phyloP scores from a whole-genome alignment of 2,113 vertebrate genomes.

The Chloebia gouldiae region DNA sequence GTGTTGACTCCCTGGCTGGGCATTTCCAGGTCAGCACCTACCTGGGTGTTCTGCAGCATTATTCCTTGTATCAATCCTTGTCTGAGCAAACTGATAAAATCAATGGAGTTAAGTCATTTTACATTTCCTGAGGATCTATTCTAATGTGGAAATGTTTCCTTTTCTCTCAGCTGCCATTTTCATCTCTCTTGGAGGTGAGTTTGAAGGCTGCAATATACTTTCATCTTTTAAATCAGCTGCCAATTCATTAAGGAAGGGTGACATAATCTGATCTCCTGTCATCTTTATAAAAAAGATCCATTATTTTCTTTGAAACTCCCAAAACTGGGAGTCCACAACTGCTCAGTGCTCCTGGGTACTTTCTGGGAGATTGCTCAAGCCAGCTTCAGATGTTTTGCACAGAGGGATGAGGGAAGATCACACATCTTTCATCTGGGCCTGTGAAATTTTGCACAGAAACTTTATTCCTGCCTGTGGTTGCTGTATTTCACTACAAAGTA shows the following conservation, averaged over 20 bases:
- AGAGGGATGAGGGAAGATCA: neutral
- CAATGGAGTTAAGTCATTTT: neutral
- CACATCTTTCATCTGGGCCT: neutral
- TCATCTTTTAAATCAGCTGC: neutral
- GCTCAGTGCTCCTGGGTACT: neutral
- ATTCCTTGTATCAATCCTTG: neutral
- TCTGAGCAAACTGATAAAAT: neutral
- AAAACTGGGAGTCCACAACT: neutral
- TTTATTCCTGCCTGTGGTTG: neutral
- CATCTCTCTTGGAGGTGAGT: neutral
- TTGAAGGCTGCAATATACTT: neutral
- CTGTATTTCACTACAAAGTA: neutral
- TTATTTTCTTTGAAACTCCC: neutral
- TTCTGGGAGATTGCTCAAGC: neutral
- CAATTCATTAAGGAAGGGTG: neutral
- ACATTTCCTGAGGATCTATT: neutral
- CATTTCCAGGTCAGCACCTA: neutral
- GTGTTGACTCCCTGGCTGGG: neutral
- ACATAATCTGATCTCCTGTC: neutral
- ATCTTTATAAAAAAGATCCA: neutral
- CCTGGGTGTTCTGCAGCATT: neutral
- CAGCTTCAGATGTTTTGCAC: neutral
- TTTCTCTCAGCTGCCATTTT: neutral
- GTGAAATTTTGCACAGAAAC: neutral
- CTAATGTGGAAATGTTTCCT: neutral